Conservation (phyloP, 1,140 invertebrate species). For the Calosoma granatense region DNA sequence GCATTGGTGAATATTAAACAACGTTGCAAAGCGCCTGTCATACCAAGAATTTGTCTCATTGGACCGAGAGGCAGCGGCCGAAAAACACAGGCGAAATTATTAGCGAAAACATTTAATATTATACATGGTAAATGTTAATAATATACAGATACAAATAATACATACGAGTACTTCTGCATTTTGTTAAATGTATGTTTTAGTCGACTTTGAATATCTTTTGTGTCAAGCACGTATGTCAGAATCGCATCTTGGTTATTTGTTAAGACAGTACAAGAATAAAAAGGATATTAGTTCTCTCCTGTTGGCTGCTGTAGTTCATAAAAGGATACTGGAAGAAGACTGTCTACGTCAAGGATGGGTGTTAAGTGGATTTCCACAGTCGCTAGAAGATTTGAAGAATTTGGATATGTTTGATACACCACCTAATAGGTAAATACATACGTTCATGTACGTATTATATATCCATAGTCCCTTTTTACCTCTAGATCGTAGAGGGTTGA, state of each 20-base stretch:
- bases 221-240: constrained; percentile 37
- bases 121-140: constrained; percentile 36
- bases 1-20: constrained; percentile 21
- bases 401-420: constrained; percentile 47
- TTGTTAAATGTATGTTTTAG: constrained; percentile 32
- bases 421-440: constrained; percentile 54
- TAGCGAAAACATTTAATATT: constrained; percentile 36
- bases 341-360: constrained; percentile 50
- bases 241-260: constrained; percentile 36
- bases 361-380: constrained; percentile 44
- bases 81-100: constrained; percentile 32
- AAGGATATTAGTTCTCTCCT: constrained; percentile 36
- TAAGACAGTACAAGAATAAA: constrained; percentile 33
- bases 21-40: constrained; percentile 20
- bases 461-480: background rate
- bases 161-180: too few relatives aligned
- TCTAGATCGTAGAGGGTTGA: too few relatives aligned
- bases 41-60: constrained; percentile 37
- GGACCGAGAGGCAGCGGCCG: constrained; percentile 40
- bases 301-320: constrained; percentile 36
- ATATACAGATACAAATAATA: too few relatives aligned
- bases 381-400: constrained; percentile 43
- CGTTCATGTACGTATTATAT: background rate
- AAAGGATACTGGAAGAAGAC: constrained; percentile 40
- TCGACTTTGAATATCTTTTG: constrained; percentile 43